A percentile compares a stretch with the other conserved stretches of the same genome.
phyloP scores from a whole-genome alignment of 37 sponge, comb jelly and placozoan species.

The Tethya wilhelma region DNA sequence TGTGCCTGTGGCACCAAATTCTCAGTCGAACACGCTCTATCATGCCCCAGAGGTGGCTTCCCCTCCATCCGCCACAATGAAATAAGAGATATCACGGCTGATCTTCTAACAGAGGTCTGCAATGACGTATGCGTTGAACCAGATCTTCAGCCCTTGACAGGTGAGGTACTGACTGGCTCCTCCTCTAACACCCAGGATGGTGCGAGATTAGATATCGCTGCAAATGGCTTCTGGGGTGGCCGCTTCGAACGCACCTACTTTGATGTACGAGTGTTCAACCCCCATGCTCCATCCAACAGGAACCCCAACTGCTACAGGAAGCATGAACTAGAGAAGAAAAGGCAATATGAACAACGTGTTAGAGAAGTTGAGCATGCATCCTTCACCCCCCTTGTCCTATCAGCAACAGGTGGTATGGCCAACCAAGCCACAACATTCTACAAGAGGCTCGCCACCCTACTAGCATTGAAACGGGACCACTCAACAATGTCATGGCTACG shows the following conservation, averaged over 20 bases:
- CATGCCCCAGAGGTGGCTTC: conserved; percentile 22
- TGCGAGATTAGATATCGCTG: conserved; percentile 30
- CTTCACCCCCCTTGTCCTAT: conserved; percentile 39
- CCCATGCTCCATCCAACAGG: too few species aligned
- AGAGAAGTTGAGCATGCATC: conserved; percentile 36
- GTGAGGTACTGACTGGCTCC: conserved; percentile 1
- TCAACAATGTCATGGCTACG: too few species aligned
- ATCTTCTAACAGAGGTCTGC: conserved; percentile 45
- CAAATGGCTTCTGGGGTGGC: conserved; percentile 33
- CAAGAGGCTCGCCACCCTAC: too few species aligned
- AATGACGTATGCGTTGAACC: conserved; percentile 34
- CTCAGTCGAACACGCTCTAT: conserved; percentile 25
- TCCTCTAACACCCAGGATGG: conserved; percentile 22
- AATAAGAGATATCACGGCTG: conserved; percentile 39
- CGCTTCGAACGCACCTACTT: not conserved
- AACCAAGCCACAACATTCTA: too few species aligned
- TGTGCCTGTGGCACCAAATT: conserved; percentile 26
- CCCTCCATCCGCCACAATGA: conserved; percentile 42
- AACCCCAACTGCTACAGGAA: not conserved
- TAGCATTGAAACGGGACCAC: too few species aligned
- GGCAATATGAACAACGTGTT: conserved; percentile 43
- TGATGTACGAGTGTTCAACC: too few species aligned
- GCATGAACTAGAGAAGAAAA: conserved; percentile 30
- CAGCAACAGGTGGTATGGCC: conserved; percentile 65
- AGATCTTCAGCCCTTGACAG: conserved; percentile 30